These are phyloP conservation scores for Plestiodon gilberti DNA, from an alignment of 2,113 vertebrate species.

Conservation along the genomic window DNA sequence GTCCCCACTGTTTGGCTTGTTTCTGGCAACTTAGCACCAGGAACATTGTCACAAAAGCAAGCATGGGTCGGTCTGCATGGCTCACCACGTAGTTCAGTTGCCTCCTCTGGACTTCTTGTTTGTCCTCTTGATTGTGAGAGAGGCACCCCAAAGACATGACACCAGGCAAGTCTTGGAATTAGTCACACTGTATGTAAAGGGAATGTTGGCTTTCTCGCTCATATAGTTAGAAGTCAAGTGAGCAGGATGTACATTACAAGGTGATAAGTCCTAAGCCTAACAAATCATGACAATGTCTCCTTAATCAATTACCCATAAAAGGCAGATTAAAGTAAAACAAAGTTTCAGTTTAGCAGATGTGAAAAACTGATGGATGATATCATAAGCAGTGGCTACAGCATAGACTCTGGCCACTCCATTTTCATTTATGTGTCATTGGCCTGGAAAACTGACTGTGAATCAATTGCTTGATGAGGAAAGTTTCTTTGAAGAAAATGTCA, in stretches of 20 bases:
- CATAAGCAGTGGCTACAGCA: conserved; percentile 14
- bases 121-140: background rate
- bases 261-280: conserved; percentile 8
- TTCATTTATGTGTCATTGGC: conserved; percentile 45
- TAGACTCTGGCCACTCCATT: conserved; percentile 24
- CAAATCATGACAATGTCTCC: conserved; percentile 18
- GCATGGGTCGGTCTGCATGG: background rate
- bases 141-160: background rate
- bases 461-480: conserved; percentile 21
- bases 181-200: background rate
- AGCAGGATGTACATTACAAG: background rate
- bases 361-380: conserved; percentile 39
- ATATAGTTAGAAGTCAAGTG: background rate
- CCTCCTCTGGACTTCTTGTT: too few species aligned
- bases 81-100: background rate
- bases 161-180: background rate
- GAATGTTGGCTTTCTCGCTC: background rate
- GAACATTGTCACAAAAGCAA: background rate
- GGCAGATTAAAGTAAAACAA: conserved; percentile 45
- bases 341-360: conserved; percentile 34
- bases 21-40: background rate
- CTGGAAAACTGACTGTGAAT: conserved; percentile 38
- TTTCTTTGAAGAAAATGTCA: background rate
- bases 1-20: background rate
- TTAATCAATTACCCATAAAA: conserved; percentile 36